Conservation (phyloP, 1,140 invertebrate genomes). For the Lepidurus apus region DNA sequence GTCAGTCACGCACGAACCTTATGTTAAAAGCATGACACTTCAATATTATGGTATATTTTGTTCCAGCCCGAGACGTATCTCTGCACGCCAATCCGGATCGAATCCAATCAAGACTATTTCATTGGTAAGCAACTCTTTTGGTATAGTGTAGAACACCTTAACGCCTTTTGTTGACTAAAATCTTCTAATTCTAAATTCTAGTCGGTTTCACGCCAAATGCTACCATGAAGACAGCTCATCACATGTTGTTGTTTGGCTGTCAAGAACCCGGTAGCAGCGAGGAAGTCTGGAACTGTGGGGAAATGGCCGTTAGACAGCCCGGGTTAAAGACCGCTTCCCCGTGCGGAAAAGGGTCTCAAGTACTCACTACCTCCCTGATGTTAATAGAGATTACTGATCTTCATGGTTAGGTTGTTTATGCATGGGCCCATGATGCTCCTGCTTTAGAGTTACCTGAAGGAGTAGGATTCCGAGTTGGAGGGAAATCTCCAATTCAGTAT, state of each 20-base stretch:
- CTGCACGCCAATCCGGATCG: conserved; percentile 73
- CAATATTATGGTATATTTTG: conserved; percentile 35
- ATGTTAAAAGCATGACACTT: conserved; percentile 31
- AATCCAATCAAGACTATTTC: conserved; percentile 62
- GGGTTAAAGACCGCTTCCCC: conserved; percentile 54
- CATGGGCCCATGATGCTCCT: conserved; percentile 94
- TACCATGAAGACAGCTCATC: conserved; percentile 83
- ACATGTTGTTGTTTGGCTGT: conserved; percentile 95
- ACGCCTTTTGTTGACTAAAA: neutral
- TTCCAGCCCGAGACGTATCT: conserved; percentile 76
- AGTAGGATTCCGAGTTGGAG: conserved; percentile 70
- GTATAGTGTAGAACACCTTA: neutral
- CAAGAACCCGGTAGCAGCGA: conserved; percentile 69
- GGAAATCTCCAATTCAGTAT: conserved; percentile 48
- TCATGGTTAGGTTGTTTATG: conserved; percentile 74
- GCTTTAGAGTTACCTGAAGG: conserved; percentile 73
- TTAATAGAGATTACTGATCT: neutral
- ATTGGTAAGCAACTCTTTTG: conserved; percentile 54
- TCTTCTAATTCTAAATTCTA: conserved; percentile 47
- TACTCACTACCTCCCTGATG: conserved; percentile 40
- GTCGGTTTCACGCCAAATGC: conserved; percentile 92
- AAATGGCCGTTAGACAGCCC: conserved; percentile 63
- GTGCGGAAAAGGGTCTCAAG: conserved; percentile 64
- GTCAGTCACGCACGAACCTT: conserved; percentile 13
- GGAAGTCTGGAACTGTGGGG: conserved; percentile 85